phyloP scores from a whole-genome alignment of 2,888 invertebrate genomes.

The Lordiphosa fenestrarum region DNA sequence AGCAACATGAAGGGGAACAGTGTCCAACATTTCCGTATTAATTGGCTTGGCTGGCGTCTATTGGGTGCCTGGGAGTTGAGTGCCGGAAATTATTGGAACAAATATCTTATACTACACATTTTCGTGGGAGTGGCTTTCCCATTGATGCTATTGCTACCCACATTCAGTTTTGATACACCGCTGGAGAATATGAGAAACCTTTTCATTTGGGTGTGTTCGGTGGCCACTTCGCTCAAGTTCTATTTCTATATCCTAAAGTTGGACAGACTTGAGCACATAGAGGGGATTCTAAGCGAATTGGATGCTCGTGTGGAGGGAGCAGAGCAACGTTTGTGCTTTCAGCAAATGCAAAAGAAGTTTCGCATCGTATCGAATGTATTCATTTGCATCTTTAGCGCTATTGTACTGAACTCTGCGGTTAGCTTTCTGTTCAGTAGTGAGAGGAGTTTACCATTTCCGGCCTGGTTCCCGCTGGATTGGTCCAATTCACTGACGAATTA shows the following conservation, averaged over 20 bases:
- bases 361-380: slow-evolving; percentile 22
- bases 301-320: slow-evolving; percentile 19
- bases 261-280: slow-evolving; percentile 24
- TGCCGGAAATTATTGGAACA: slow-evolving; percentile 17
- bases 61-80: slow-evolving; percentile 38
- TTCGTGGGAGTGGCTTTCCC: slow-evolving; percentile 13
- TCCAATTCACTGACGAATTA: slow-evolving; percentile 27
- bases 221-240: slow-evolving; percentile 34
- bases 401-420: background rate
- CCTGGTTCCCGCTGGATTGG: slow-evolving; percentile 57
- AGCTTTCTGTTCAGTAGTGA: slow-evolving; percentile 13
- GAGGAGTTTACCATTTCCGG: slow-evolving; percentile 39
- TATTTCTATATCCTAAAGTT: slow-evolving; percentile 23
- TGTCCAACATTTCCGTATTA: slow-evolving; percentile 30
- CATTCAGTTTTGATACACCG: slow-evolving; percentile 26
- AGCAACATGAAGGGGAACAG: background rate
- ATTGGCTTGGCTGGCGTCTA: slow-evolving; percentile 27
- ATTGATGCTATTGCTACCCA: slow-evolving; percentile 2
- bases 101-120: slow-evolving; percentile 9
- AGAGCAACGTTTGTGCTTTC: slow-evolving; percentile 7
- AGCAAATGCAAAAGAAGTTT: background rate
- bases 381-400: slow-evolving; percentile 3
- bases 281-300: slow-evolving; percentile 19
- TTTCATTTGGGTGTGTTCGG: slow-evolving; percentile 32
- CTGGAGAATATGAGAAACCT: slow-evolving; percentile 50